phyloP scores from a whole-genome alignment of 2,113 vertebrate genomes.

The Thoracochromis brauschi region DNA sequence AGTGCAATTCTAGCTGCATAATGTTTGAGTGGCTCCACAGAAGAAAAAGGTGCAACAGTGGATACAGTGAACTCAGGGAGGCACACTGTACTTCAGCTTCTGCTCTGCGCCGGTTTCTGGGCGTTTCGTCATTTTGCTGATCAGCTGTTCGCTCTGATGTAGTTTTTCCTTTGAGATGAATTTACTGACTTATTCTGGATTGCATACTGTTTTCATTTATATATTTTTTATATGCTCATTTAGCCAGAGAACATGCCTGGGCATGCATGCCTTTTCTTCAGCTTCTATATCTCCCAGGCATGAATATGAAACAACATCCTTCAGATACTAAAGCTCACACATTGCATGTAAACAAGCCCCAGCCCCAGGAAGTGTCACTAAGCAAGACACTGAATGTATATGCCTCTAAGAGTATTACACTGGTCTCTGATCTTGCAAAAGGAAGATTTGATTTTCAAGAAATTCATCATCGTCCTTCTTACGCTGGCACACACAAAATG shows the following conservation, averaged over 20 bases:
- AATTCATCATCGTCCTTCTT: neutral
- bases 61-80: neutral
- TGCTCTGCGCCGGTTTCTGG: constrained; percentile 23
- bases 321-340: neutral
- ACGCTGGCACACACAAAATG: neutral
- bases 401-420: neutral
- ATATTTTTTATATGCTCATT: neutral
- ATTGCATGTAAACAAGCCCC: neutral
- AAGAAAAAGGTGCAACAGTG: neutral
- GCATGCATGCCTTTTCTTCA: neutral
- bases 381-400: neutral
- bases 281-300: neutral
- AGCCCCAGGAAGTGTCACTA: neutral
- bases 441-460: neutral
- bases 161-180: constrained; percentile 6
- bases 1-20: neutral
- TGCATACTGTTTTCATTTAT: neutral
- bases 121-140: constrained; percentile 57
- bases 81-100: constrained; percentile 1
- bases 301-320: neutral
- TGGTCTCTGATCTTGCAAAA: neutral
- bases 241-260: neutral
- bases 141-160: constrained; percentile 34
- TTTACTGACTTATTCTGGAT: neutral
- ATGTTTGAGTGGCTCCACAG: constrained; percentile 13